Conservation (phyloP, 2,797 vertebrate species). For the Emys orbicularis region DNA sequence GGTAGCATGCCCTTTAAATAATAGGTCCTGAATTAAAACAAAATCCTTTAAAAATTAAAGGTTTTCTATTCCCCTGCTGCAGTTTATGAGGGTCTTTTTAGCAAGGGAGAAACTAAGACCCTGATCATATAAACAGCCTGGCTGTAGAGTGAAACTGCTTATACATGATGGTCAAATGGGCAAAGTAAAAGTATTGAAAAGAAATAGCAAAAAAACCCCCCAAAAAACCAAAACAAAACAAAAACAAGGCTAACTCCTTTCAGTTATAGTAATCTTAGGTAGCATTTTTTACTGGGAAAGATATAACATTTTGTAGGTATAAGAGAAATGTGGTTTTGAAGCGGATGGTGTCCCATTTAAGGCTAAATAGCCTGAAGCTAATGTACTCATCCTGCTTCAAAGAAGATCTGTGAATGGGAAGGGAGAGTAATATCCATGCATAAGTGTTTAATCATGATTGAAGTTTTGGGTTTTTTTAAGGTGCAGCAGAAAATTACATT, state of each 20-base stretch:
- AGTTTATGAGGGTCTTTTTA: not conserved
- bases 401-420: conserved; percentile 64
- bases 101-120: not conserved
- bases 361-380: conserved; percentile 69
- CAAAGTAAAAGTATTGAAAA: conserved; percentile 1
- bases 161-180: not conserved
- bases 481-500: conserved; percentile 57
- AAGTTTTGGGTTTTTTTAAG: conserved; percentile 69
- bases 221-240: no score
- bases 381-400: conserved; percentile 70
- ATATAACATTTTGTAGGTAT: conserved; percentile 56
- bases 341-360: conserved; percentile 65
- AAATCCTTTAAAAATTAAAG: not conserved
- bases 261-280: conserved; percentile 53
- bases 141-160: not conserved
- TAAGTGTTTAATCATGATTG: conserved; percentile 74
- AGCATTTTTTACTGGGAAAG: conserved; percentile 56
- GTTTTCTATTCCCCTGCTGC: conserved; percentile 39
- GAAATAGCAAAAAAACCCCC: not conserved
- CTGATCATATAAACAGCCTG: conserved; percentile 15
- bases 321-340: conserved; percentile 66
- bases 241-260: conserved; percentile 29
- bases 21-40: not conserved
- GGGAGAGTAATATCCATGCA: conserved; percentile 72
- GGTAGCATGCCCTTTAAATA: conserved; percentile 12